Evolutionary conservation across 2,888 invertebrate species (phyloP).

Genomic region (Agriopis aurantiaria): DNA sequence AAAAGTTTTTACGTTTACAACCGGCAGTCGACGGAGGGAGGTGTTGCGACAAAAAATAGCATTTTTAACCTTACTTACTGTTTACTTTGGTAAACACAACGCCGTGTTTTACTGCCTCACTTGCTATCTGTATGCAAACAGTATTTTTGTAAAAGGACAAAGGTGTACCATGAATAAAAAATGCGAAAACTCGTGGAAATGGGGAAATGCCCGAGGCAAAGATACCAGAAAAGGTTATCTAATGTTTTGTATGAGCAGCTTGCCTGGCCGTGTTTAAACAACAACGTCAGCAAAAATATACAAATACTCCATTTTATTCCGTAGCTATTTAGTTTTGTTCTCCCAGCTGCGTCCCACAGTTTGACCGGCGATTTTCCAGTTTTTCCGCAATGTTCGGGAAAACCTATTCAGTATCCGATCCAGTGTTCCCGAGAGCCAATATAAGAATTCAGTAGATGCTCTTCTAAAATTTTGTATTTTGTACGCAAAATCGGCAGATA

Average conservation of each 20-base stretch:
- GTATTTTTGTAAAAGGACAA: conserved; percentile 43
- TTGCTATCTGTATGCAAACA: conserved; percentile 45
- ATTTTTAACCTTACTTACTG: conserved; percentile 63
- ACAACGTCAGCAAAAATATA: conserved; percentile 14
- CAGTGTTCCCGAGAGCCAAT: too few species aligned
- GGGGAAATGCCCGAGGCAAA: conserved; percentile 37
- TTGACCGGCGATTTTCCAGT: background rate
- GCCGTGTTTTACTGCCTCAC: conserved; percentile 52
- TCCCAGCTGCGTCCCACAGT: background rate
- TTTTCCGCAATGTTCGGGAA: background rate
- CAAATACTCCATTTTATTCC: conserved; percentile 3
- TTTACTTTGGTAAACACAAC: conserved; percentile 58
- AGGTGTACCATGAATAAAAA: conserved; percentile 48
- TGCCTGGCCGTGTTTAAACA: conserved; percentile 17
- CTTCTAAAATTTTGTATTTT: too few species aligned
- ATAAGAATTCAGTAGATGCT: too few species aligned
- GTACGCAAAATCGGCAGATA: too few species aligned
- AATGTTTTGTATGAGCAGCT: conserved; percentile 33
- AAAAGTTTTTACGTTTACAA: conserved; percentile 79
- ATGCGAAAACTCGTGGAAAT: conserved; percentile 40
- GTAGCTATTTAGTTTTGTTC: background rate
- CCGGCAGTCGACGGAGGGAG: conserved; percentile 53
- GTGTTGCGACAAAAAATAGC: conserved; percentile 64
- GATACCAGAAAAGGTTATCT: conserved; percentile 42
- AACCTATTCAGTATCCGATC: too few species aligned